A percentile compares a stretch with the other conserved stretches of the same genome.
These are phyloP conservation scores for Tragulus kanchil DNA, from an alignment of 2,113 vertebrate species.

Conservation along the genomic window DNA sequence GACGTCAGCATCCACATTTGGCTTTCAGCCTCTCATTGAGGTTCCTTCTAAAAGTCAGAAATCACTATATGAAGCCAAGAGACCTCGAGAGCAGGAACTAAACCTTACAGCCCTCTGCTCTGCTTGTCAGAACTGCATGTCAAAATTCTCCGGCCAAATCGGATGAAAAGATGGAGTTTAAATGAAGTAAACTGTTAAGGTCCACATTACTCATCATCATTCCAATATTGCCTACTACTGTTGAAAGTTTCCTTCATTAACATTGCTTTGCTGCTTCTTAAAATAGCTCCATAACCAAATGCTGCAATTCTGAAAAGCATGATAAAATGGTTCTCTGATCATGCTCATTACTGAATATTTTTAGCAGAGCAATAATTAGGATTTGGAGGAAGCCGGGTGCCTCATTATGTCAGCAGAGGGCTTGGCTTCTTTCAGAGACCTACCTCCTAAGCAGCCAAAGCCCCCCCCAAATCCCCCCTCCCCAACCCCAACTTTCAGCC, in stretches of 20 bases:
- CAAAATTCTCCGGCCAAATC: slow-evolving; percentile 45
- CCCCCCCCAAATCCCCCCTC: slow-evolving; percentile 49
- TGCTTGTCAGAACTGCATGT: slow-evolving; percentile 60
- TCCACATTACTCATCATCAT: slow-evolving; percentile 73
- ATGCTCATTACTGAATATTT: slow-evolving; percentile 84
- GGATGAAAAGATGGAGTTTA: slow-evolving; percentile 21
- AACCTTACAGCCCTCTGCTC: slow-evolving; percentile 33
- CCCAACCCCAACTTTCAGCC: neutral
- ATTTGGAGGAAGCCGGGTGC: slow-evolving; percentile 80
- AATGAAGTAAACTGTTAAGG: slow-evolving; percentile 69
- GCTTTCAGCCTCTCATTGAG: neutral
- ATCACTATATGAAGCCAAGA: slow-evolving; percentile 70
- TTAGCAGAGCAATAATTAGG: slow-evolving; percentile 87
- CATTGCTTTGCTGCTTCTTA: slow-evolving; percentile 79
- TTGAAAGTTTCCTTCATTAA: slow-evolving; percentile 83
- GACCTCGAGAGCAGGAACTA: slow-evolving; percentile 37
- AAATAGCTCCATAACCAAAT: slow-evolving; percentile 85
- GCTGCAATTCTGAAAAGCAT: slow-evolving; percentile 80
- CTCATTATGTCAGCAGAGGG: slow-evolving; percentile 82
- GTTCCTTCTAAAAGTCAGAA: slow-evolving; percentile 63
- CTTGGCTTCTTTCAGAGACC: slow-evolving; percentile 77
- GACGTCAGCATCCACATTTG: neutral
- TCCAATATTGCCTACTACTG: slow-evolving; percentile 72
- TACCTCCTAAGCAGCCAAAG: slow-evolving; percentile 64
- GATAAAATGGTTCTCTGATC: slow-evolving; percentile 80